phyloP scores from a whole-genome alignment of 2,797 vertebrate genomes.

The Enteromius trimaculatus region DNA sequence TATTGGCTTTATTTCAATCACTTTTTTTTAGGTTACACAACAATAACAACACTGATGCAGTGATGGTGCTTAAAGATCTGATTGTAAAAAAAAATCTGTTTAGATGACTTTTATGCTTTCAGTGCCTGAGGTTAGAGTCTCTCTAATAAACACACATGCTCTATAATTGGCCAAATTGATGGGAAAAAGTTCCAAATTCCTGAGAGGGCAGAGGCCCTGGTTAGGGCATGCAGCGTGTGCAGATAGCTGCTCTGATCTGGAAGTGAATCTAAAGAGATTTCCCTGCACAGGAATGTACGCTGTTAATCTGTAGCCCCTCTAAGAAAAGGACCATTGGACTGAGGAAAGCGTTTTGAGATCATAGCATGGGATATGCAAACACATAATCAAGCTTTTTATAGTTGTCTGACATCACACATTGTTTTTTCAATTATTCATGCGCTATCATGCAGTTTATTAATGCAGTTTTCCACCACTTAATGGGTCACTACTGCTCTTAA shows the following conservation, averaged over 20 bases:
- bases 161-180: constrained; percentile 76
- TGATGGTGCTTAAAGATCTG: not conserved
- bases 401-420: not conserved
- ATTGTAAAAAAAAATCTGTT: not conserved
- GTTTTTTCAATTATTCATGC: not conserved
- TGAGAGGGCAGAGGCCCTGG: constrained; percentile 69
- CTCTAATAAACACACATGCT: constrained; percentile 72
- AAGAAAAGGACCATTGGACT: constrained; percentile 18
- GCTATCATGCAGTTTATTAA: not conserved
- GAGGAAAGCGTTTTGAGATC: not conserved
- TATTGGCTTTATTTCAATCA: not conserved
- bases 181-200: constrained; percentile 70
- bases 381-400: constrained; percentile 11
- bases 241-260: constrained; percentile 71
- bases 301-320: constrained; percentile 63
- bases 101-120: constrained; percentile 65
- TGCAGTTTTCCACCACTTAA: not conserved
- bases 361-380: not conserved
- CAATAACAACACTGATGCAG: not conserved
- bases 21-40: not conserved
- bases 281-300: constrained; percentile 70
- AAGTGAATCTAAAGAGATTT: constrained; percentile 75
- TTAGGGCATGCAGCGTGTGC: constrained; percentile 70
- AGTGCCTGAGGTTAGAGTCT: constrained; percentile 72
- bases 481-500: not conserved